phyloP scores from a whole-genome alignment of 2,797 vertebrate species.

The Pantherophis alleghaniensis region DNA sequence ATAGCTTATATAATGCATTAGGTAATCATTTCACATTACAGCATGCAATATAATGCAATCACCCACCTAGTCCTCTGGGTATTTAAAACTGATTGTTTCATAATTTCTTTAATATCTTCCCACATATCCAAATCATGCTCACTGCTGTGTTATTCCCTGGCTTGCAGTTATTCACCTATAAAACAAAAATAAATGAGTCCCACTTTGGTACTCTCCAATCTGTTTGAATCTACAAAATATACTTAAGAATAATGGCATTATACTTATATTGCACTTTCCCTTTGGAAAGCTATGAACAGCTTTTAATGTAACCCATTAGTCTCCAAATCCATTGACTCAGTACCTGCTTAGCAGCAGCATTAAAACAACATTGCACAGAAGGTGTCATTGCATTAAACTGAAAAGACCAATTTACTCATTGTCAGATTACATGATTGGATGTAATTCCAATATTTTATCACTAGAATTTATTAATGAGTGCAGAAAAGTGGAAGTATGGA shows the following conservation, averaged over 20 bases:
- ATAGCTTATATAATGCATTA: slow-evolving; percentile 4
- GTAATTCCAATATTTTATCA: background rate
- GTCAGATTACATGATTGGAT: background rate
- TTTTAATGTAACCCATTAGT: background rate
- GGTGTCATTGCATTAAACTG: background rate
- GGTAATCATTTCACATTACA: slow-evolving; percentile 4
- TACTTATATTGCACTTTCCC: background rate
- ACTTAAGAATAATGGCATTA: background rate
- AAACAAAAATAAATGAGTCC: background rate
- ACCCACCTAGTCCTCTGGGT: slow-evolving; percentile 13
- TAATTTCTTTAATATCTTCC: slow-evolving; percentile 22
- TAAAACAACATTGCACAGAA: background rate
- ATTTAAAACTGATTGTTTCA: slow-evolving; percentile 21
- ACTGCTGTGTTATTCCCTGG: slow-evolving; percentile 10
- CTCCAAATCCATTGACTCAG: background rate
- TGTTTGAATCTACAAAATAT: background rate
- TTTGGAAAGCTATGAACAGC: background rate
- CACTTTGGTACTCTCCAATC: background rate
- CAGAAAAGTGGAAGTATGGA: background rate
- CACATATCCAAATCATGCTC: background rate
- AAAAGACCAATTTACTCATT: too few species aligned
- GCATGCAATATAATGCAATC: background rate
- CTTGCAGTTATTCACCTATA: background rate
- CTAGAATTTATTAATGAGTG: background rate
- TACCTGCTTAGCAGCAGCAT: background rate